phyloP scores from a whole-genome alignment of 2,888 invertebrate genomes.

The Epinotia brunnichana region DNA sequence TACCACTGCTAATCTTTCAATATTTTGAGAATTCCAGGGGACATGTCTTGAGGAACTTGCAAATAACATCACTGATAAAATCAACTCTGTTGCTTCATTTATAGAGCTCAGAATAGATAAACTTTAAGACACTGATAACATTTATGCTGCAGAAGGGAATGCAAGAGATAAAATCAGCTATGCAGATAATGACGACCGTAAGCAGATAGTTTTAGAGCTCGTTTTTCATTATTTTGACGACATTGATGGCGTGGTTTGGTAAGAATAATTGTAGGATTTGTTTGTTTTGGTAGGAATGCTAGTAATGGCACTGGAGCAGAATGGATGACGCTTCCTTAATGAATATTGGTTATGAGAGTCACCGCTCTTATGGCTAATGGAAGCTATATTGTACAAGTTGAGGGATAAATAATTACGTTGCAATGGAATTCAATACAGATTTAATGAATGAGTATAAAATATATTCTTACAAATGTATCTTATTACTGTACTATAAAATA shows the following conservation, averaged over 20 bases:
- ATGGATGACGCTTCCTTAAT: conserved; percentile 79
- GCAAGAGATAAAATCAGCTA: conserved; percentile 55
- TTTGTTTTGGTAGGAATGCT: conserved; percentile 78
- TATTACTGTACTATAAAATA: not conserved
- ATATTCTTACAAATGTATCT: not conserved
- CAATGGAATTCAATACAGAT: conserved; percentile 28
- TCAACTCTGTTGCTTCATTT: conserved; percentile 50
- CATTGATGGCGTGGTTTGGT: conserved; percentile 55
- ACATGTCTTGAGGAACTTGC: conserved; percentile 52
- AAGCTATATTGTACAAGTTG: conserved; percentile 44
- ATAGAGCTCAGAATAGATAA: conserved; percentile 52
- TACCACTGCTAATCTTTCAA: conserved; percentile 82
- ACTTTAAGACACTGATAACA: conserved; percentile 46
- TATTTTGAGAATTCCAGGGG: conserved; percentile 80
- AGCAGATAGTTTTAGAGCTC: conserved; percentile 45
- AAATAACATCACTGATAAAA: conserved; percentile 32
- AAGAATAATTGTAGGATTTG: conserved; percentile 81
- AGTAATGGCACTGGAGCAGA: conserved; percentile 76
- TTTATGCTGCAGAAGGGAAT: conserved; percentile 61
- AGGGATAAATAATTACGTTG: conserved; percentile 36
- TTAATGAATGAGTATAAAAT: not conserved
- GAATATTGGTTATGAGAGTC: conserved; percentile 77
- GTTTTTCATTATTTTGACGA: conserved; percentile 44
- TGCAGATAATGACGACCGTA: conserved; percentile 53
- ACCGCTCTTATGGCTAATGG: conserved; percentile 65